phyloP scores from a whole-genome alignment of 2,113 vertebrate species.

The Capreolus pygargus region DNA sequence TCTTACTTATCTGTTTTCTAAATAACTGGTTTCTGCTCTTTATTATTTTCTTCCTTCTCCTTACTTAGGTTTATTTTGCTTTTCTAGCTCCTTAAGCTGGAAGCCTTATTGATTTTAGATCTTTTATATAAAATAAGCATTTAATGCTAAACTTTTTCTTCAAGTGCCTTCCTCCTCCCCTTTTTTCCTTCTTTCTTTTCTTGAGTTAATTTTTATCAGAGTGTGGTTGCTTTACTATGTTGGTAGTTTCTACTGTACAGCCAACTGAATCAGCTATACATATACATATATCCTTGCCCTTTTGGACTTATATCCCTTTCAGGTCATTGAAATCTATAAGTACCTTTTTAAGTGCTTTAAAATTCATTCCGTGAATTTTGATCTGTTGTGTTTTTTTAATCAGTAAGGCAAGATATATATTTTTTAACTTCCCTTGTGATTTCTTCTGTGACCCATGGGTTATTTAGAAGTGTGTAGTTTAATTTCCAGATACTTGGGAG shows the following conservation, averaged over 20 bases:
- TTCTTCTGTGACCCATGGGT: conserved; percentile 8
- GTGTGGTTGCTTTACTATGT: neutral
- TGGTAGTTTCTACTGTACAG: neutral
- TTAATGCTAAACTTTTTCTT: neutral
- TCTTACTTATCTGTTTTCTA: neutral
- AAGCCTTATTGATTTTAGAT: neutral
- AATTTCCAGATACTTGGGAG: conserved; percentile 25
- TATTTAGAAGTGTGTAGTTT: neutral
- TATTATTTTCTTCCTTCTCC: neutral
- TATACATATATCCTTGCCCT: neutral
- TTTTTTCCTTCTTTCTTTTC: neutral
- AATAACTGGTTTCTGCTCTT: neutral
- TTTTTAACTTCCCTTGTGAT: neutral
- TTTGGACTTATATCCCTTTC: neutral
- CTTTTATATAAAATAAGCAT: neutral
- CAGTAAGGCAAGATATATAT: neutral
- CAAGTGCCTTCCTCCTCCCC: neutral
- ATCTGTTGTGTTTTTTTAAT: neutral
- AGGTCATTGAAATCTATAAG: neutral
- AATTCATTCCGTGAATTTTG: neutral
- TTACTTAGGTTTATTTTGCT: neutral
- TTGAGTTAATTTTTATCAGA: neutral
- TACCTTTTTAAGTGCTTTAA: neutral
- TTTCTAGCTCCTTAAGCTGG: neutral
- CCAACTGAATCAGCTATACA: neutral